phyloP scores from a whole-genome alignment of 2,113 vertebrate species.

The Rhodinocichla rosea region DNA sequence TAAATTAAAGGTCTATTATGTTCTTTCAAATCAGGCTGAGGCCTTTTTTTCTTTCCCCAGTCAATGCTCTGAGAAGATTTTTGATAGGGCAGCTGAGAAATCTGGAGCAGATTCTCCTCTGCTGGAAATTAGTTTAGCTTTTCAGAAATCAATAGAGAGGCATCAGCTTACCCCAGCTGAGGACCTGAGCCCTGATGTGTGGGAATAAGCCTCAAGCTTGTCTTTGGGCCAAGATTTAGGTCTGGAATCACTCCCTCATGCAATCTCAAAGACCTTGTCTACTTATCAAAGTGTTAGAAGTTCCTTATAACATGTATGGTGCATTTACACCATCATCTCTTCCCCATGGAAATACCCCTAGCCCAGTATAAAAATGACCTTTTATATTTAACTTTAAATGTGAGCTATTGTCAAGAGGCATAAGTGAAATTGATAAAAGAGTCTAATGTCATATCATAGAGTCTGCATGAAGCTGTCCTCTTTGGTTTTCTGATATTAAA shows the following conservation, averaged over 20 bases:
- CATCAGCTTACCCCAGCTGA: background rate
- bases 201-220: background rate
- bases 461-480: background rate
- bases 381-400: background rate
- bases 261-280: background rate
- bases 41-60: constrained; percentile 28
- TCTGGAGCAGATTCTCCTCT: constrained; percentile 34
- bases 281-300: background rate
- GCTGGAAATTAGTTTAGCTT: constrained; percentile 32
- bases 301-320: background rate
- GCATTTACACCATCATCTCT: background rate
- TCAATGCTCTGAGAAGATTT: constrained; percentile 11
- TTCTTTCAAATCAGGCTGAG: constrained; percentile 31
- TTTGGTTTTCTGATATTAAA: background rate
- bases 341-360: background rate
- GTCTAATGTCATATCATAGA: background rate
- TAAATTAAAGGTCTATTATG: constrained; percentile 60
- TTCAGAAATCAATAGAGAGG: constrained; percentile 13
- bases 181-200: background rate
- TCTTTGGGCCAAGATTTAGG: background rate
- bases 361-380: background rate
- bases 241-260: background rate
- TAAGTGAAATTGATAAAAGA: background rate
- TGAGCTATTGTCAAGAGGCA: background rate
- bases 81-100: constrained; percentile 52